Percentiles rank a stretch among this genome's conserved stretches.
Evolutionary conservation across 2,888 invertebrate genomes (phyloP).

Genomic region (Branchinecta sandiegonensis): DNA sequence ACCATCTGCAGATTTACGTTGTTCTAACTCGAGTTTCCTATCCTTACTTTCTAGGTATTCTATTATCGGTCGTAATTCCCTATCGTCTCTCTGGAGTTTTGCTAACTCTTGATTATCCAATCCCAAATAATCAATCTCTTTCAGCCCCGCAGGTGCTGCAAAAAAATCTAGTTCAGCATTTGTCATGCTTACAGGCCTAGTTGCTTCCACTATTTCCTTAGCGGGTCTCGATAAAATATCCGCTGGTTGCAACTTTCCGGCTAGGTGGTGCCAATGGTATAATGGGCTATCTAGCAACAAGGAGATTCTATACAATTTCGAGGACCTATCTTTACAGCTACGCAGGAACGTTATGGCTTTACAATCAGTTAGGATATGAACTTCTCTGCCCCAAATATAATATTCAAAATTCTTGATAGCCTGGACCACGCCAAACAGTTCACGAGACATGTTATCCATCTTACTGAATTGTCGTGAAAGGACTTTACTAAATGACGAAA

Average conservation of each 20-base stretch:
- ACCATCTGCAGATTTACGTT: no score
- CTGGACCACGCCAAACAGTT: background rate
- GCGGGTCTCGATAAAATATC: background rate
- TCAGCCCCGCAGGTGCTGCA: background rate
- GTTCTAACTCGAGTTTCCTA: no score
- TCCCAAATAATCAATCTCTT: background rate
- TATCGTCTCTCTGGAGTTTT: constrained; percentile 2
- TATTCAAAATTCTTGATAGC: background rate
- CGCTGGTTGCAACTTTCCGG: background rate
- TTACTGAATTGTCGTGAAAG: background rate
- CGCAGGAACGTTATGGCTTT: background rate
- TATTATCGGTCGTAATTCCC: no score
- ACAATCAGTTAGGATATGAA: background rate
- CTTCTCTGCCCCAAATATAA: background rate
- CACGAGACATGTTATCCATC: constrained; percentile 1
- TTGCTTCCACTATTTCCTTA: background rate
- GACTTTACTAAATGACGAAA: background rate
- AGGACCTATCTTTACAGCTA: background rate
- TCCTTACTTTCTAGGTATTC: no score
- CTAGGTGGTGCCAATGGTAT: constrained; percentile 6
- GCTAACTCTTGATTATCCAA: background rate
- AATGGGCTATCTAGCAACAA: background rate
- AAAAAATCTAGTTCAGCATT: background rate
- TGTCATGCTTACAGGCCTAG: background rate
- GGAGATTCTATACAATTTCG: background rate